These are phyloP conservation scores for Cnemophilus loriae DNA, from an alignment of 2,113 vertebrate species.

Conservation along the genomic window DNA sequence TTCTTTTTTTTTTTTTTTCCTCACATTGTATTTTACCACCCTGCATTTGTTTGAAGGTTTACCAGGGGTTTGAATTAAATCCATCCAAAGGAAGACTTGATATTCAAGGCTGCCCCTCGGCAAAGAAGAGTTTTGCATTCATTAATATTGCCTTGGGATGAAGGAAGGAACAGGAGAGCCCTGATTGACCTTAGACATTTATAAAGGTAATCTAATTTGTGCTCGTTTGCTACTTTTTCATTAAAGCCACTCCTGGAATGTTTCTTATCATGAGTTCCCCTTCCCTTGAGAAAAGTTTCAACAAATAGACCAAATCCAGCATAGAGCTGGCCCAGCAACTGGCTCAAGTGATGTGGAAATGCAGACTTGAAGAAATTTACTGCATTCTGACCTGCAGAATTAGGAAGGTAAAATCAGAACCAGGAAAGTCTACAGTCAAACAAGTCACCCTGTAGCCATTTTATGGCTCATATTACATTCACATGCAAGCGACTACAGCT, in stretches of 20 bases:
- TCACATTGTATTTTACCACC: neutral
- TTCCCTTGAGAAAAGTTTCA: constrained; percentile 53
- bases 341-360: neutral
- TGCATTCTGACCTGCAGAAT: neutral
- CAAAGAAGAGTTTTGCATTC: constrained; percentile 55
- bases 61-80: constrained; percentile 21
- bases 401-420: neutral
- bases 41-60: constrained; percentile 1
- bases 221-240: constrained; percentile 63
- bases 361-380: neutral
- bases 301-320: constrained; percentile 42
- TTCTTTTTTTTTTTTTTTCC: neutral
- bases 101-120: constrained; percentile 24
- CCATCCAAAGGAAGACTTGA: constrained; percentile 13
- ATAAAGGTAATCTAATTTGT: constrained; percentile 66
- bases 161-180: constrained; percentile 43
- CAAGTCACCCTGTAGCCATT: neutral
- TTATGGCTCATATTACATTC: neutral
- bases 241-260: constrained; percentile 57
- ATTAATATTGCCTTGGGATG: constrained; percentile 59
- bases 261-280: constrained; percentile 25
- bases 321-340: neutral
- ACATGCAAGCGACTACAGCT: neutral
- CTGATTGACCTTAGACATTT: constrained; percentile 55
- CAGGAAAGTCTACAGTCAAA: neutral